Evolutionary conservation across 1,140 invertebrate genomes (phyloP).

Genomic region (Planococcus citri): DNA sequence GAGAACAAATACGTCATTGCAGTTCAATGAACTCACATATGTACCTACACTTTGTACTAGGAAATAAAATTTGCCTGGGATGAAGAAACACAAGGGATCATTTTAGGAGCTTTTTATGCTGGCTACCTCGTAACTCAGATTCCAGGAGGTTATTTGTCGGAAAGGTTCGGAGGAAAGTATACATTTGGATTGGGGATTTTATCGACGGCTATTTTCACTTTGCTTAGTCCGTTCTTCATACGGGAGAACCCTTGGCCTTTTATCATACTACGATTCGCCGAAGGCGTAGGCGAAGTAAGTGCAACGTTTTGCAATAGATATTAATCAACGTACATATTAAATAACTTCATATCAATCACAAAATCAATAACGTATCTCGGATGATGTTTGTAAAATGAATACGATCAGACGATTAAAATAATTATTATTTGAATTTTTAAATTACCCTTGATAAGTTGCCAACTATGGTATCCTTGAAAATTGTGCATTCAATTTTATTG

Average conservation of each 20-base stretch:
- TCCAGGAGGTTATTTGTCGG: slow-evolving; percentile 45
- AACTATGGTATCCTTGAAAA: no score
- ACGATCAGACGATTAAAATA: background rate
- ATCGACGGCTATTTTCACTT: slow-evolving; percentile 48
- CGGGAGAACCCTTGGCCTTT: slow-evolving; percentile 37
- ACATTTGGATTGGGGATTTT: slow-evolving; percentile 40
- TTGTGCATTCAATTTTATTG: no score
- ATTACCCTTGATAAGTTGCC: no score
- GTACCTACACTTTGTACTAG: background rate
- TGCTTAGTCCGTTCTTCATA: slow-evolving; percentile 52
- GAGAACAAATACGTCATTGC: no score
- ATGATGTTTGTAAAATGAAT: no score
- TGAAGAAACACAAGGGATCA: slow-evolving; percentile 38
- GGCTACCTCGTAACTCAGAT: slow-evolving; percentile 46
- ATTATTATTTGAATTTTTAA: background rate
- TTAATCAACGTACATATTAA: background rate
- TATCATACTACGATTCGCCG: slow-evolving; percentile 49
- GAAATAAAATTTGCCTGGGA: slow-evolving; percentile 34
- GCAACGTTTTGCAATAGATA: background rate
- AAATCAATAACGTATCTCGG: no score
- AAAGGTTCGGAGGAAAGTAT: slow-evolving; percentile 43
- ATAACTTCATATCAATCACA: no score
- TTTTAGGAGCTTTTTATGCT: slow-evolving; percentile 46
- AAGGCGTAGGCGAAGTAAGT: slow-evolving; percentile 49
- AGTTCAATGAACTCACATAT: background rate